Evolutionary conservation across 2,888 invertebrate species (phyloP), one percentile per base, ranked within the genome.

Genomic region (Myopa testacea): DNA sequence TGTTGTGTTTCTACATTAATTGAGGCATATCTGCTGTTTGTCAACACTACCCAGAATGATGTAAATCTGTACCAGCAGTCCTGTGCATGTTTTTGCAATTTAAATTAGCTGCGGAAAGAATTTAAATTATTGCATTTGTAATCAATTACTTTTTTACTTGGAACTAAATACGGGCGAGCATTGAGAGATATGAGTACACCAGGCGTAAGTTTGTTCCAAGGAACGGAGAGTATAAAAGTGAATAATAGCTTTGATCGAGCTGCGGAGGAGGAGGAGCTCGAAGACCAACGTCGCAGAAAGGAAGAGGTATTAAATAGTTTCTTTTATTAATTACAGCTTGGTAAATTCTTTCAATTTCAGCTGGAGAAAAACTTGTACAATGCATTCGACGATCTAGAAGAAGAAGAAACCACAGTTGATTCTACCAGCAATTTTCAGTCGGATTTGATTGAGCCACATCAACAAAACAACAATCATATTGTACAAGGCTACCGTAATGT

Each of bases 161-260:
- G 58, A 58, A 6, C 45, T 45, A 8, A 10, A 10, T 52, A 70
- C 70, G 52, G 70, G 10, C 37, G 12, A 50, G 14, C 19, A 69
- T 52, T 19, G 14, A 12, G n/a, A n/a, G 58, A 19, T 40, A 81
- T 92, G 92, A 92, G 92, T 83, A 92, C 90, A 38, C 93, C 93
- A 70, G 93, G 93, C 70, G 90, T 93, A 89, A 94, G 93, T 89
- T 90, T 94, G 83, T 94, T 94, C 85, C 93, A 93, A 90, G 93
- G 92, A 79, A 91, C 91, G 50, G 92, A 92, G 50, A 92, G 92
- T 83, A 92, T 94, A 81, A 92, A 93, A 82, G 90, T 94, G 82
- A 92, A 93, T 86, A 91, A 91, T 78, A 92, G 92, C 83, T 90
- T 91, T 68, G 93, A 93, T 85, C 90, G 92, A 75, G 91, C 93